Conservation (phyloP, 1,140 invertebrate species). For the Neoseiulus cucumeris region DNA sequence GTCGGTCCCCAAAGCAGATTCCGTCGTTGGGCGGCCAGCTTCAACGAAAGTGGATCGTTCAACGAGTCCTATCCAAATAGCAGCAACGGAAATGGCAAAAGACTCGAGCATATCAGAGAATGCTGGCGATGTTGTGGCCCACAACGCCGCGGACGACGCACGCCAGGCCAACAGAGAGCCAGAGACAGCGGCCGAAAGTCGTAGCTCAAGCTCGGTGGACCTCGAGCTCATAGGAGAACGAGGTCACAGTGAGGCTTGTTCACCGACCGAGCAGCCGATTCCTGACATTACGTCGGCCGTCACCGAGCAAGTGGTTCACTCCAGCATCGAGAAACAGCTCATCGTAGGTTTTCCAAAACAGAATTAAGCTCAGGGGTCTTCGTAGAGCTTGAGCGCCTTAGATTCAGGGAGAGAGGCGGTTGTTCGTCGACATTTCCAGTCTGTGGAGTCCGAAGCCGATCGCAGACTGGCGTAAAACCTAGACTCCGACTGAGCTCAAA, state of each 20-base stretch:
- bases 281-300: conserved; percentile 2
- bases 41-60: neutral
- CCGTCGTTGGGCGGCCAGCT: neutral
- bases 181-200: neutral
- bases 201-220: neutral
- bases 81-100: neutral
- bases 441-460: too few species aligned
- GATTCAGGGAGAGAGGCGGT: too few species aligned
- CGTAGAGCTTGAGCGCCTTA: too few species aligned
- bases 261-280: neutral
- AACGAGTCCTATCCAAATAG: neutral
- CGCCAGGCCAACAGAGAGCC: neutral
- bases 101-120: too few species aligned
- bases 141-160: too few species aligned
- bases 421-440: too few species aligned
- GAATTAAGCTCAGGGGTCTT: too few species aligned
- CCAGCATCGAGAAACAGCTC: conserved; percentile 4
- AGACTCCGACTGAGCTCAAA: too few species aligned
- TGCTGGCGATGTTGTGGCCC: too few species aligned
- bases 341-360: neutral
- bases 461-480: too few species aligned
- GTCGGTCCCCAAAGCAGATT: neutral
- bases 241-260: neutral
- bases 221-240: neutral
- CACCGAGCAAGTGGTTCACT: neutral